Base-by-base conservation (phyloP, 2,113 vertebrate species). In the Lepus timidus region DNA sequence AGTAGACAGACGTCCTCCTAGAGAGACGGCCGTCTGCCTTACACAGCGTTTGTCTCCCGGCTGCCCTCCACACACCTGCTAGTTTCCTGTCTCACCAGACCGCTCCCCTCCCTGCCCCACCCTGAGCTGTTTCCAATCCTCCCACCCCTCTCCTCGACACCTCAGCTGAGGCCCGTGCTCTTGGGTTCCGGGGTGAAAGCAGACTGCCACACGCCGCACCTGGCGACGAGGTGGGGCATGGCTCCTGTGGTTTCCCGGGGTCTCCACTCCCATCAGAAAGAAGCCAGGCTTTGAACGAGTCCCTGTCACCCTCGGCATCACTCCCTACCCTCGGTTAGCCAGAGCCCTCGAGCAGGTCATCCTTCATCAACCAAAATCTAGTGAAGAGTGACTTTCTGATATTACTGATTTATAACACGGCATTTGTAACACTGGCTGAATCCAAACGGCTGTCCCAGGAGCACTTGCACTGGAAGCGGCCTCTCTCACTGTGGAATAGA, bases 101-200 rank as follows among this genome's bases (percentile, higher is more conserved):
- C 78, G 70, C 68, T 36, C 65, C 52, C 49, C 25, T 44, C 33
- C 64, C 65, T 55, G 67, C 74, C 27, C 68, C 39, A 61, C 4
- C 62, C 36, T 11, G 25, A 70, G 19, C n/a, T 51, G 1, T 39
- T 25, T 78, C 74, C 52, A 23, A 52, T 91, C 92, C 49, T 88
- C 55, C 52, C 51, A 22, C 22, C 36, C 25, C 22, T 55, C 58
- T 36, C 62, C n/a, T 27, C 4, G 13, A 44, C n/a, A 51, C 65
- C 78, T 31, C 51, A 79, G 67, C 80, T 64, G 39, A 91, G 58
- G 16, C 31, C 82, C 52, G 33, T 61, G 65, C 62, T 93, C 62
- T 96, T 67, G 20, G 29, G 79, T 95, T 92, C 62, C 4, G 4
- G 80, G 75, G 71, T 25, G 70, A 86, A 65, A 52, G 33, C 39